Evolutionary conservation across 2,888 invertebrate genomes (phyloP).

Genomic region (Caenorhabditis angaria): DNA sequence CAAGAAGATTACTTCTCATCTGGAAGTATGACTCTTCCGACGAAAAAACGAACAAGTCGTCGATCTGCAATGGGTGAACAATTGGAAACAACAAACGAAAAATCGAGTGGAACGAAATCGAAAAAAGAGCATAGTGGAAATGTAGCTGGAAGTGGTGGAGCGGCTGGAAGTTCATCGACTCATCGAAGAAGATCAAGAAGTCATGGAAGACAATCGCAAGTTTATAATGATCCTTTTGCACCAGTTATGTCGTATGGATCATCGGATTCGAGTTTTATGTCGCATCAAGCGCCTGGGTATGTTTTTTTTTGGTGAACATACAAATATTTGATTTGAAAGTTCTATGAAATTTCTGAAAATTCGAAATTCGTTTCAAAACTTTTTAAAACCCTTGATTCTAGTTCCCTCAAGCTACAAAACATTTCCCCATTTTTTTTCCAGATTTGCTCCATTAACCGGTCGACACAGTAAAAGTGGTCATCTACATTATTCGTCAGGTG

Average conservation of each 20-base stretch:
- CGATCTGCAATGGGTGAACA: slow-evolving; percentile 28
- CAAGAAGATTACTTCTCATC: slow-evolving; percentile 33
- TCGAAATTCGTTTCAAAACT: no score
- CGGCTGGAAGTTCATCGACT: neutral
- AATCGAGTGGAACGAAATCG: slow-evolving; percentile 37
- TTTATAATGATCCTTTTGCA: slow-evolving; percentile 31
- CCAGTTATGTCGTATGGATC: slow-evolving; percentile 29
- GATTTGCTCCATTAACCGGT: slow-evolving; percentile 32
- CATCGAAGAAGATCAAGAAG: slow-evolving; percentile 51
- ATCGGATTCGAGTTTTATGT: slow-evolving; percentile 39
- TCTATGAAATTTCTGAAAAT: neutral
- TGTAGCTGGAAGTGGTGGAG: no score
- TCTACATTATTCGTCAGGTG: slow-evolving; percentile 57
- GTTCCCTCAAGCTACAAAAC: neutral
- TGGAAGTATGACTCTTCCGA: slow-evolving; percentile 18
- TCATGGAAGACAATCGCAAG: slow-evolving; percentile 47
- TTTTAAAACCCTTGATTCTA: no score
- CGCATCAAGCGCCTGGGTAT: slow-evolving; percentile 8
- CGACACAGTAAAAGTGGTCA: slow-evolving; percentile 49
- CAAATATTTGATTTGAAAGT: neutral
- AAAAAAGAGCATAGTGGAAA: slow-evolving; percentile 36
- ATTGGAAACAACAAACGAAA: slow-evolving; percentile 44
- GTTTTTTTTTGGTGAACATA: no score
- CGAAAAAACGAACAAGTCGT: slow-evolving; percentile 30
- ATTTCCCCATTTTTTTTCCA: slow-evolving; percentile 1